phyloP scores from a whole-genome alignment of 2,888 invertebrate genomes.

The Rhyacophila evoluta region DNA sequence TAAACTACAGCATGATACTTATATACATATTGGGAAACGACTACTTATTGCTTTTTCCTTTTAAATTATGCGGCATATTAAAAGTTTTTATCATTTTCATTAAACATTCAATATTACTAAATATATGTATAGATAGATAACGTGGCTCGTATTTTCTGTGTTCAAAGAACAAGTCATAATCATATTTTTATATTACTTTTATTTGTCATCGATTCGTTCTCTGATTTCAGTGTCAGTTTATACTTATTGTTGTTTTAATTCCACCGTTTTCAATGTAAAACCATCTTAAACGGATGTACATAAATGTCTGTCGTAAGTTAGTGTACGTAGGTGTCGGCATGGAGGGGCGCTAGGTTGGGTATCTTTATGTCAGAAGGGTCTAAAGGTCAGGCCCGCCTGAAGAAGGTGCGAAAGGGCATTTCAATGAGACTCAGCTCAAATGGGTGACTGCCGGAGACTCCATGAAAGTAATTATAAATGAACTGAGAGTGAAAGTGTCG shows the following conservation, averaged over 20 bases:
- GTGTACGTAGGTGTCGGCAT: conserved; percentile 6
- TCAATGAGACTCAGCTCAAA: background rate
- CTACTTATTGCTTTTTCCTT: no score
- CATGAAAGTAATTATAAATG: conserved; percentile 18
- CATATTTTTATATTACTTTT: no score
- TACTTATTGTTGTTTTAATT: conserved; percentile 3
- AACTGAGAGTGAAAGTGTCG: conserved; percentile 24
- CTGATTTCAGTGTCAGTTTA: no score
- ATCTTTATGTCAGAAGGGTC: conserved; percentile 1
- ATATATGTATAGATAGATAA: no score
- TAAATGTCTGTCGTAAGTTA: background rate
- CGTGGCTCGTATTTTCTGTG: no score
- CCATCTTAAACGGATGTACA: background rate
- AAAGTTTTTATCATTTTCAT: no score
- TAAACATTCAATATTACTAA: no score
- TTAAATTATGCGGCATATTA: no score
- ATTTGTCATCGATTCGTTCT: no score
- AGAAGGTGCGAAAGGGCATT: conserved; percentile 24
- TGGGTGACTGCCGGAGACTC: background rate
- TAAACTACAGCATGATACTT: no score
- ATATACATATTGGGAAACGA: no score
- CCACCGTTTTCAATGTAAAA: background rate
- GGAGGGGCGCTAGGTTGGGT: conserved; percentile 3
- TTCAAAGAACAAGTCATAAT: no score
- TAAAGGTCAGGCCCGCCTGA: conserved; percentile 12